phyloP scores from a whole-genome alignment of 2,113 vertebrate species.

The Corythornis cristatus region DNA sequence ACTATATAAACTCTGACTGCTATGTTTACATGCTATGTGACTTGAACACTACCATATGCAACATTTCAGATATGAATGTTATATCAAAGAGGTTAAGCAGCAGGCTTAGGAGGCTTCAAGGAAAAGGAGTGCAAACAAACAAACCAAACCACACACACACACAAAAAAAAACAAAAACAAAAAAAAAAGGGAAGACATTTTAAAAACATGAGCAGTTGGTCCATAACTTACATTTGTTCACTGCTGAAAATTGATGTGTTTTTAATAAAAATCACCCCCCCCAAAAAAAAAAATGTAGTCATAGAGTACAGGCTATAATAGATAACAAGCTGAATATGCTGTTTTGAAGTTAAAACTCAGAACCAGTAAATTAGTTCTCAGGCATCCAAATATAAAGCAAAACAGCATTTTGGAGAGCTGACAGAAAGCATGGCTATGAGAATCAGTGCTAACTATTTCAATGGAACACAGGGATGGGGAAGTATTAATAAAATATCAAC shows the following conservation, averaged over 20 bases:
- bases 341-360: not conserved
- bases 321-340: not conserved
- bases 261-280: not conserved
- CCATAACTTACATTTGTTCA: not conserved
- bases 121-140: not conserved
- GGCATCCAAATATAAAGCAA: not conserved
- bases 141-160: not conserved
- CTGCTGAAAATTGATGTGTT: not conserved
- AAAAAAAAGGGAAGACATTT: not conserved
- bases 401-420: not conserved
- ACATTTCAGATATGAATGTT: not conserved
- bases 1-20: not conserved
- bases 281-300: not conserved
- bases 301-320: not conserved
- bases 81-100: not conserved
- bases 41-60: not conserved
- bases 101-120: not conserved
- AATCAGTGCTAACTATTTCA: not conserved
- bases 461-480: not conserved
- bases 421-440: not conserved
- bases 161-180: too few relatives aligned
- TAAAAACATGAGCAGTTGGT: not conserved
- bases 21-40: not conserved
- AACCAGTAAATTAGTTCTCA: not conserved
- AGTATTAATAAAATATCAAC: not conserved